These are phyloP conservation scores for Sylvia borin DNA, from an alignment of 2,797 vertebrate genomes.

Conservation along the genomic window DNA sequence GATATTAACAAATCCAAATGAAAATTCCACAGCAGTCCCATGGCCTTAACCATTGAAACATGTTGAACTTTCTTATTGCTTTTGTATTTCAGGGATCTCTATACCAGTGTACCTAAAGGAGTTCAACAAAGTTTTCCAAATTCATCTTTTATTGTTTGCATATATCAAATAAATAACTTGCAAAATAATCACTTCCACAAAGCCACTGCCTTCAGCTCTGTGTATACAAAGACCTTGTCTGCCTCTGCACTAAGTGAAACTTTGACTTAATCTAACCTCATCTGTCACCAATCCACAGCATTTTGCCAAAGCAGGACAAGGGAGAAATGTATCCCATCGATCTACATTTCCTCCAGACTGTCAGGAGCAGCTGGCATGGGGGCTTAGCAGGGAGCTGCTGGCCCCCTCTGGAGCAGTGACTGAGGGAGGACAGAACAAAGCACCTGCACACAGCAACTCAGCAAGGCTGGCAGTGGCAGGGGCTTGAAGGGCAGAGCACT, in stretches of 20 bases:
- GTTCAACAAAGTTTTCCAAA: not conserved
- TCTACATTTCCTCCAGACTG: rapidly evolving
- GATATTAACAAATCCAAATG: not conserved
- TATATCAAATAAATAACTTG: not conserved
- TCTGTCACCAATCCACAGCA: not conserved
- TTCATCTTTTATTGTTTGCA: not conserved
- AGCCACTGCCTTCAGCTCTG: not conserved
- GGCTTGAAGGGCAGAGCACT: not conserved
- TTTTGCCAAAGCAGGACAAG: not conserved
- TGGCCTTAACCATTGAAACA: not conserved
- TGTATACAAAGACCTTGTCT: not conserved
- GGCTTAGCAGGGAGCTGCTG: not conserved
- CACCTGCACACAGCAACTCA: rapidly evolving
- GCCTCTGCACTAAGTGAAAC: not conserved
- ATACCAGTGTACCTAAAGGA: not conserved
- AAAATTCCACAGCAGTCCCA: not conserved
- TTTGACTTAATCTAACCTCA: not conserved
- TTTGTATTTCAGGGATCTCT: not conserved
- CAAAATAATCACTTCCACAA: not conserved
- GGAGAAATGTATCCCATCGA: not conserved
- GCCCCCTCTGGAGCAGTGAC: not conserved
- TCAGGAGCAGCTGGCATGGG: not conserved
- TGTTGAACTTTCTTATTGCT: not conserved
- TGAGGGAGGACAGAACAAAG: not conserved
- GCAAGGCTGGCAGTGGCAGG: not conserved